A percentile compares a stretch with the other conserved stretches of the same genome.
These are phyloP conservation scores for Strix uralensis DNA, from an alignment of 2,113 vertebrate genomes.

Conservation along the genomic window DNA sequence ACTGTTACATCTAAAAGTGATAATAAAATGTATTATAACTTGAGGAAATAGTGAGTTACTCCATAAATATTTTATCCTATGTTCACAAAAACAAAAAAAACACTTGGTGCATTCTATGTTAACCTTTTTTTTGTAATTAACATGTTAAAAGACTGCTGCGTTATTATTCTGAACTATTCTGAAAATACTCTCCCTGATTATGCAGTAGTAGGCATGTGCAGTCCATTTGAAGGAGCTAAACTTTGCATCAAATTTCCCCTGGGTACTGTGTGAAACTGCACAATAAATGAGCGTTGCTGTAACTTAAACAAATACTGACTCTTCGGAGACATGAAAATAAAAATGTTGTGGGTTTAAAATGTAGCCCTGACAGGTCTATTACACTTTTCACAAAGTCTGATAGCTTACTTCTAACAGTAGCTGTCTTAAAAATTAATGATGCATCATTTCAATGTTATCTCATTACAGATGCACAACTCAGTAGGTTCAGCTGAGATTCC, in stretches of 20 bases:
- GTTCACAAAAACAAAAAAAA: neutral
- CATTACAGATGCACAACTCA: neutral
- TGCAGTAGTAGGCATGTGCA: neutral
- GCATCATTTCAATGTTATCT: neutral
- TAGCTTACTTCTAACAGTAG: neutral
- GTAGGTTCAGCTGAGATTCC: neutral
- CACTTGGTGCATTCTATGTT: neutral
- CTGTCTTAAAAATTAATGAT: slow-evolving; percentile 29
- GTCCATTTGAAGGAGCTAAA: neutral
- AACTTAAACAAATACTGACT: slow-evolving; percentile 32
- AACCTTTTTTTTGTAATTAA: neutral
- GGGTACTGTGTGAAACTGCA: slow-evolving; percentile 16
- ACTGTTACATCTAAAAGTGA: neutral
- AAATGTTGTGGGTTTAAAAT: neutral
- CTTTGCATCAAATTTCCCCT: slow-evolving; percentile 29
- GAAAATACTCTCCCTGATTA: neutral
- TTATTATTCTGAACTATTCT: neutral
- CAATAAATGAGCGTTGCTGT: slow-evolving; percentile 9
- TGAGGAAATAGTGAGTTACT: neutral
- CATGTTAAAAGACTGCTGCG: neutral
- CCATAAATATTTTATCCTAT: neutral
- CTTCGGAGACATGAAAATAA: neutral
- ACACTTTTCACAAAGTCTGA: neutral
- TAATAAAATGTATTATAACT: neutral
- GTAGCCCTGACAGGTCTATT: slow-evolving; percentile 6